Base-by-base conservation (phyloP, 2,797 vertebrate species). In the Sebastes steindachneri region DNA sequence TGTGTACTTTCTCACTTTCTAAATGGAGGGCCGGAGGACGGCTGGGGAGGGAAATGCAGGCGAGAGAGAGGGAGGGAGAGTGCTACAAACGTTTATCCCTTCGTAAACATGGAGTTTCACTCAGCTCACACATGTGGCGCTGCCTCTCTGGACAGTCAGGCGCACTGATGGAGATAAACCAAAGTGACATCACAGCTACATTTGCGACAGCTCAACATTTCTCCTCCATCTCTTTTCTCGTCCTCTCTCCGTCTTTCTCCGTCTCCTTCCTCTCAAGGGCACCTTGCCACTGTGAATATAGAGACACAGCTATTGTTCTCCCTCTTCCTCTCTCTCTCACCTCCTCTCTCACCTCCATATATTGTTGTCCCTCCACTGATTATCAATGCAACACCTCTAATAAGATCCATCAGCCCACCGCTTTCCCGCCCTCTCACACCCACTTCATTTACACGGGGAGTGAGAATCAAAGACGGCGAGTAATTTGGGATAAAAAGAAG, bases 311-410 rank as follows among this genome's bases (percentile, higher is more conserved):
- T 53, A 54, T 90, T 85, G 81, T 85, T 80, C 69, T 28, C 68
- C 68, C 53, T 63, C 7, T 68, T 45, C 53, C 35, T 25, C 60
- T 10, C 65, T 72, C 72, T 71, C 45, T 66, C 75, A 37, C 25
- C n/a, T 48, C 68, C 48, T 73, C 72, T 71, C 51, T 66, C 75
- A 41, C 26, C n/a, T 48, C 68, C 48, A 3, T 60, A 79, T 80
- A 60, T 73, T 80, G 69, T 85, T 87, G 83, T 80, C 80, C 90
- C 78, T 77, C 63, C 26, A 12, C 82, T 85, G 88, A 91, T 93
- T 93, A 94, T 94, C 90, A 90, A 91, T 93, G 86, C 90, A 94
- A 92, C 92, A 92, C 93, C 92, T 94, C 80, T 92, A 92, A 93
- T 90, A 91, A 89, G 88, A 88, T 87, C 86, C 85, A 87, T 90